Conservation (phyloP, 2,113 vertebrate genomes). For the Macroglossus sobrinus region DNA sequence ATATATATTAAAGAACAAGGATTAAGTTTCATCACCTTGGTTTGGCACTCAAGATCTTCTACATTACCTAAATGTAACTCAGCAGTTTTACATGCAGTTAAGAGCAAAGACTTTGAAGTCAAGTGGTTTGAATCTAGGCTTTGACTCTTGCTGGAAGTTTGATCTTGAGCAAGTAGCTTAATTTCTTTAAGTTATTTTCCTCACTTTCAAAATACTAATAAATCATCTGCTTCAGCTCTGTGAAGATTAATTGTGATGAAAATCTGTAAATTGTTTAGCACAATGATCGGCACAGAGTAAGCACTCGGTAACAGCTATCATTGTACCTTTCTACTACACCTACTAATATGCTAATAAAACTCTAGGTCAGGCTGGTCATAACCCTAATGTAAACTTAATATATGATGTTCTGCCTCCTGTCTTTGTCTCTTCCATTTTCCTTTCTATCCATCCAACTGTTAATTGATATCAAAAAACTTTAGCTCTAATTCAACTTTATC, state of each 20-base stretch:
- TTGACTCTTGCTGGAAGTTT: neutral
- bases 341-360: neutral
- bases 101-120: neutral
- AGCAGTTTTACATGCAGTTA: neutral
- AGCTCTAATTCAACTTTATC: neutral
- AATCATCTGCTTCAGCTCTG: neutral
- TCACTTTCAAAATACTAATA: constrained; percentile 28
- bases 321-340: neutral
- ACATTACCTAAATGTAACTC: neutral
- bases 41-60: neutral
- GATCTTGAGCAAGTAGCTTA: neutral
- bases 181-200: neutral
- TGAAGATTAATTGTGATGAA: neutral
- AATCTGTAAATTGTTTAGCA: neutral
- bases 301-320: neutral
- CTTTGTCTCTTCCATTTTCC: neutral
- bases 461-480: neutral
- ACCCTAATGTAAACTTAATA: neutral
- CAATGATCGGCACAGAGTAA: neutral
- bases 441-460: neutral
- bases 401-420: neutral
- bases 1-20: neutral
- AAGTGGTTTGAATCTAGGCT: neutral
- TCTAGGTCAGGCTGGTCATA: neutral
- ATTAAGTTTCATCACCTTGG: neutral